Evolutionary conservation across 1,140 invertebrate genomes (phyloP).

Genomic region (Yoshiicerus persimilis): DNA sequence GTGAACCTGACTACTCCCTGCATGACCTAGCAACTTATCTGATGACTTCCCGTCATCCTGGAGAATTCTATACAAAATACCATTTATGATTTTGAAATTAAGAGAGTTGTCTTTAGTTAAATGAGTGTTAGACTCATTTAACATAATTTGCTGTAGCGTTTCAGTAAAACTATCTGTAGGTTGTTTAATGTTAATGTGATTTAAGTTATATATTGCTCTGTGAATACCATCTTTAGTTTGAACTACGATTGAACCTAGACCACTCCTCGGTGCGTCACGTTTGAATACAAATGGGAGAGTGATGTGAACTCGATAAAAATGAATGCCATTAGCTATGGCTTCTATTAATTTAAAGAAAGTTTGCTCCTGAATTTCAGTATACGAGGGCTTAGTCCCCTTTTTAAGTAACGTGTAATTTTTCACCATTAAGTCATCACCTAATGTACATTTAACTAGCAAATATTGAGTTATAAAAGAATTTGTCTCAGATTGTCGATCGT

Average conservation of each 20-base stretch:
- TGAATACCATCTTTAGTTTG: slow-evolving; percentile 22
- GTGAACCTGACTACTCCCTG: too few species aligned
- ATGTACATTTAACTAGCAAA: background rate
- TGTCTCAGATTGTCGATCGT: background rate
- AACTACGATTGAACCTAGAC: slow-evolving; percentile 32
- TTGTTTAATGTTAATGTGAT: background rate
- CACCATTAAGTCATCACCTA: background rate
- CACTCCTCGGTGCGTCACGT: slow-evolving; percentile 28
- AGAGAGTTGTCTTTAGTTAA: background rate
- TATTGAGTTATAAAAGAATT: background rate
- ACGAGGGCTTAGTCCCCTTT: background rate
- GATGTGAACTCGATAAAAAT: slow-evolving; percentile 27
- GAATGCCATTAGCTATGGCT: background rate
- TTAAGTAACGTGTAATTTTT: slow-evolving; percentile 28
- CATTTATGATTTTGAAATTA: background rate
- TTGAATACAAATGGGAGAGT: slow-evolving; percentile 5
- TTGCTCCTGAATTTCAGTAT: slow-evolving; percentile 26
- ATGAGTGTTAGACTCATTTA: background rate
- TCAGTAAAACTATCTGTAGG: background rate
- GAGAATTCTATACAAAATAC: too few species aligned
- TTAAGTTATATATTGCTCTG: background rate
- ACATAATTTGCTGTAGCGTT: background rate
- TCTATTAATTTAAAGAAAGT: slow-evolving; percentile 44
- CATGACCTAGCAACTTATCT: background rate
- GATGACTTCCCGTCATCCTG: background rate